Base-by-base conservation (phyloP, 64 coral and sea anemone genomes). In the Porites lutea region DNA sequence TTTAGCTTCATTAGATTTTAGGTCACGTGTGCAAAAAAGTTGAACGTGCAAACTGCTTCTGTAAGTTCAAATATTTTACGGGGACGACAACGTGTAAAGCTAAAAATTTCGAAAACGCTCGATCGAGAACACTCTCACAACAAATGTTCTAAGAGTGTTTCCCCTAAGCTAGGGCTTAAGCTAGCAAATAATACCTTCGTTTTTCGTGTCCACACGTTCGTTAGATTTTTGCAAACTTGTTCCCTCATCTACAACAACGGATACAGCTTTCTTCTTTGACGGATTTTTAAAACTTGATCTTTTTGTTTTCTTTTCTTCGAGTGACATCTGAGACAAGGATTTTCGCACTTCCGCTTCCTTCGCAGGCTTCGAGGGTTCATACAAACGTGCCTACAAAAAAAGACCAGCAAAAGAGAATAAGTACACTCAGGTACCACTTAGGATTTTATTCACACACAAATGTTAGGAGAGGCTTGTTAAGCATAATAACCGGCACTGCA, bases 301-400 rank as follows among this genome's bases (percentile, higher is more conserved):
- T 13, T 93, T 93, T 8, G 43, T 86, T 76, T 75, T 93, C 3
- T 82, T 86, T 77, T 93, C 91, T 68, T 87, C 16, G 4, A 93
- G 44, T 51, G 91, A 87, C 12, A 93, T 87, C 60, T 93, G 91
- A 13, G 91, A 93, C 11, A 79, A 68, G 47, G 73, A 79, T 59
- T 87, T 93, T 59, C 48, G 58, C 11, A 77, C 37, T 87, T 87
- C 91, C 48, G 77, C 82, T 8, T 92, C 90, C 48, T 79, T 92
- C 8, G 67, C 4, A 19, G 47, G 74, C 19, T 60, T 60, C 8
- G 84, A 82, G 7, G 54, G 54, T 37, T 87, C 65, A 48, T 93
- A 93, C 21, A 93, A 78, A 37, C 74, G 82, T 15, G 78, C 91
- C 91, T 93, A 16, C 19, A 78, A 2, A n/a, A 61, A 58, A 63